Percentiles rank a stretch among this genome's conserved stretches.
Conservation (phyloP, 2,113 vertebrate genomes). For the Cynoglossus semilaevis region DNA sequence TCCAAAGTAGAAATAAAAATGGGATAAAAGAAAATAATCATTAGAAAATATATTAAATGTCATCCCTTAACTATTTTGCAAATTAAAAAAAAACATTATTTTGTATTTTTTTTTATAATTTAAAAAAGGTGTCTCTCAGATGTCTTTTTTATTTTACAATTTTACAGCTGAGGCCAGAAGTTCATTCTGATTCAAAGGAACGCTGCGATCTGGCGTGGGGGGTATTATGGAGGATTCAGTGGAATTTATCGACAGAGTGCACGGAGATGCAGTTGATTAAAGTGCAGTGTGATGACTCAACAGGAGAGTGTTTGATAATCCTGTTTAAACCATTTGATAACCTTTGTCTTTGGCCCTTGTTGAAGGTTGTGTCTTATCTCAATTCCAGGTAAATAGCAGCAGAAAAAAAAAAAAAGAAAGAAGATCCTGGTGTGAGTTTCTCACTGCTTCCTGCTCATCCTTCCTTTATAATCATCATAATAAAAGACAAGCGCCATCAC, state of each 20-base stretch:
- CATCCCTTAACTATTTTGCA: too few relatives aligned
- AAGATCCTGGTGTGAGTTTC: background rate
- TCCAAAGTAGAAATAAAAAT: too few relatives aligned
- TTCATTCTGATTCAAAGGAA: too few relatives aligned
- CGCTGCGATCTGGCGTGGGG: too few relatives aligned
- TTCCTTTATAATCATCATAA: slow-evolving; percentile 8
- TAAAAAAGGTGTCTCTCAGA: too few relatives aligned
- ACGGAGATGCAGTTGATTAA: background rate
- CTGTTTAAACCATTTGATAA: slow-evolving; percentile 10
- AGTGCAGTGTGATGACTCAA: slow-evolving; percentile 10
- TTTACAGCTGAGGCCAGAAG: too few relatives aligned
- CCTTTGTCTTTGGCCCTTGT: background rate
- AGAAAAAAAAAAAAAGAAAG: slow-evolving; percentile 8
- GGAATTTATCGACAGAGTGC: background rate
- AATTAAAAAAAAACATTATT: too few relatives aligned
- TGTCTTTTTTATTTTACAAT: too few relatives aligned
- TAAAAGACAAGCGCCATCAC: slow-evolving; percentile 50
- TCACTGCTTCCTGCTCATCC: slow-evolving; percentile 15
- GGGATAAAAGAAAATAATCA: too few relatives aligned
- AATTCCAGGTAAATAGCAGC: slow-evolving; percentile 3
- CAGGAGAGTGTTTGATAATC: slow-evolving; percentile 13
- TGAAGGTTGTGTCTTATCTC: background rate
- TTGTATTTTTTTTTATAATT: too few relatives aligned
- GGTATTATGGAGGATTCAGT: too few relatives aligned
- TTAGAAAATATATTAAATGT: too few relatives aligned